phyloP scores from a whole-genome alignment of 2,888 invertebrate genomes.

The Cheilosia scutellata region DNA sequence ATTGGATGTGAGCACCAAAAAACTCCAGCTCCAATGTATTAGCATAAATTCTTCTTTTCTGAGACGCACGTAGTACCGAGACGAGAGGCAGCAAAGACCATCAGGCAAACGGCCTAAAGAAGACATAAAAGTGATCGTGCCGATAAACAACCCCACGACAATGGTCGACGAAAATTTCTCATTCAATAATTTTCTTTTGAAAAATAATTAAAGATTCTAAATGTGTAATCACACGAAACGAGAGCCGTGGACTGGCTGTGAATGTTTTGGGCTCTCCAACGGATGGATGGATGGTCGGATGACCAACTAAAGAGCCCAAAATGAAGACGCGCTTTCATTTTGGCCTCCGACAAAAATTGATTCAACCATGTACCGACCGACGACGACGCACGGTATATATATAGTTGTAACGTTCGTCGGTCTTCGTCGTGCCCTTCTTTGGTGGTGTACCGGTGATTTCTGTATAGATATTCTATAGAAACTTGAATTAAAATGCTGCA shows the following conservation, averaged over 20 bases:
- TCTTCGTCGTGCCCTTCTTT: constrained; percentile 64
- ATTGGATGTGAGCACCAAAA: constrained; percentile 11
- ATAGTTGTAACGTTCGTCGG: not conserved
- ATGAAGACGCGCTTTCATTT: constrained; percentile 69
- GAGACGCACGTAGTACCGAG: constrained; percentile 41
- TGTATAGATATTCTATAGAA: constrained; percentile 20
- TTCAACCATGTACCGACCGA: constrained; percentile 57
- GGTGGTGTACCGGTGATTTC: constrained; percentile 36
- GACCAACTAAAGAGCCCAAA: constrained; percentile 45
- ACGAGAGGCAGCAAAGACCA: constrained; percentile 9
- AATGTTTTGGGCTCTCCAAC: constrained; percentile 40
- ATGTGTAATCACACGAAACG: constrained; percentile 74
- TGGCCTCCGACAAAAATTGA: constrained; percentile 66
- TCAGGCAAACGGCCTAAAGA: constrained; percentile 61
- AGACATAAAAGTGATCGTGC: constrained; percentile 75
- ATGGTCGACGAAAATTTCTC: constrained; percentile 66
- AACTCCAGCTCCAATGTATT: constrained; percentile 34
- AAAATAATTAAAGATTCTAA: constrained; percentile 74
- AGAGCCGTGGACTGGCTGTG: constrained; percentile 58
- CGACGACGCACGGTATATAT: not conserved
- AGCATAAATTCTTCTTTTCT: constrained; percentile 70
- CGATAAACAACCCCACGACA: constrained; percentile 74
- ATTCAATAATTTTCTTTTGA: constrained; percentile 76
- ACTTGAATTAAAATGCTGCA: constrained; percentile 66
- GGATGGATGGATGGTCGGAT: constrained; percentile 59